Evolutionary conservation across 2,888 invertebrate genomes (phyloP).

Genomic region (Gymnocheta viridis): DNA sequence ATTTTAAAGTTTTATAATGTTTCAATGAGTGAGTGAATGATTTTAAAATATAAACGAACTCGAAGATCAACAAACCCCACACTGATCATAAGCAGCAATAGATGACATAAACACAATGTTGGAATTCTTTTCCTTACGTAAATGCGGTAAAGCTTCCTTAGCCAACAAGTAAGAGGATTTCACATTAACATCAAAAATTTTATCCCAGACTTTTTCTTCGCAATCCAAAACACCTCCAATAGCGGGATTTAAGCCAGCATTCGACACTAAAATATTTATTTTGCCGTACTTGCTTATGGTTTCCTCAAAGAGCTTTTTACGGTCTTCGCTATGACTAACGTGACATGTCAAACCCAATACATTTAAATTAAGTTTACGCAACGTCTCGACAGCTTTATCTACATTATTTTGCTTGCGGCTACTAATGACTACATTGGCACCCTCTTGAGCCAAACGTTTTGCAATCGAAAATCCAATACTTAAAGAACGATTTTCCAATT

Average conservation of each 20-base stretch:
- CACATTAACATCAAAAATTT: slow-evolving; percentile 97
- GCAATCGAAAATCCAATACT: slow-evolving; percentile 97
- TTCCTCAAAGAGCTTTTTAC: slow-evolving; percentile 88
- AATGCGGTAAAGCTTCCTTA: slow-evolving; percentile 92
- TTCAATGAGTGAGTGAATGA: slow-evolving; percentile 85
- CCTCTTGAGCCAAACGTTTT: slow-evolving; percentile 90
- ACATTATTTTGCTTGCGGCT: slow-evolving; percentile 95
- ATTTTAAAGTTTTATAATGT: no score
- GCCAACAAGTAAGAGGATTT: slow-evolving; percentile 93
- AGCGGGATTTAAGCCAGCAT: slow-evolving; percentile 95
- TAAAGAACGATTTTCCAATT: slow-evolving; percentile 18
- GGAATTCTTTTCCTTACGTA: slow-evolving; percentile 90
- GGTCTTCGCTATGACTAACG: slow-evolving; percentile 92
- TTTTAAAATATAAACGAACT: slow-evolving; percentile 85
- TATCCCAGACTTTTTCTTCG: slow-evolving; percentile 94
- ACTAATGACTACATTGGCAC: slow-evolving; percentile 95
- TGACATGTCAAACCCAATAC: slow-evolving; percentile 94
- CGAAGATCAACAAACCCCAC: slow-evolving; percentile 83
- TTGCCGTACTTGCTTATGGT: slow-evolving; percentile 91
- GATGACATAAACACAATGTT: slow-evolving; percentile 94
- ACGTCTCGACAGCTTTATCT: slow-evolving; percentile 86
- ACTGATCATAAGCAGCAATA: slow-evolving; percentile 91
- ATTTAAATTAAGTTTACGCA: slow-evolving; percentile 87
- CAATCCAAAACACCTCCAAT: slow-evolving; percentile 91
- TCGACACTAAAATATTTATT: slow-evolving; percentile 96